Evolutionary conservation across 2,797 vertebrate species (phyloP), one percentile per base, ranked within the genome.

Genomic region (Lepilemur septentrionalis): DNA sequence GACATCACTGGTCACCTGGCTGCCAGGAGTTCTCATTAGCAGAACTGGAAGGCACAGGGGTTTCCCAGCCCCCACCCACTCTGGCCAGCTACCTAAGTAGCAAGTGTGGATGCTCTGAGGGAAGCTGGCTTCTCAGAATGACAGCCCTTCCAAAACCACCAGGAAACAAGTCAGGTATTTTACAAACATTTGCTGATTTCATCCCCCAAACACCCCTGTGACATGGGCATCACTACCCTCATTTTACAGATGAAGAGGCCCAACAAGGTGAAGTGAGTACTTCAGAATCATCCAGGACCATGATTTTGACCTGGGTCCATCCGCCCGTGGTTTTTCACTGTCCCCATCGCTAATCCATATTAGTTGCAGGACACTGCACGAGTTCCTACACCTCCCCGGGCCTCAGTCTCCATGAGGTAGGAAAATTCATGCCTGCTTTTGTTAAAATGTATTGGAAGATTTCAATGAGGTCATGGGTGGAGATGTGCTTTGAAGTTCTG

Each of bases 401-500:
- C 41, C 59, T 91, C 1, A 0, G 79, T 59, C 35, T 91, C 91
- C 78, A 14, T 57, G 79, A 70, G 55, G 65, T 81, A 76, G 91
- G 89, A 88, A 84, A 83, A 94, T 57, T 30, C 46, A 80, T 48
- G 86, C 73, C 52, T 85, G 41, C 59, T 14, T 65, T 86, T 80
- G 52, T 67, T 94, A 80, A 91, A 67, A 43, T 65, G 46, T 76
- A 38, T 59, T 75, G 69, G 83, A 92, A 87, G 86, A 83, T 35
- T 57, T 82, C 89, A 70, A 0, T 78, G 94, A 96, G 73, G 25
- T 91, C 15, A 7, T 70, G 23, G 46, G 67, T 46, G 28, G 32
- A 41, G 25, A 43, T n/a, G 41, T 28, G 50, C 50, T 96, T 93
- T 95, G 88, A 85, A 72, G 84, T 94, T 84, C 48, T 72, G 59